phyloP scores from a whole-genome alignment of 2,113 vertebrate species.

The Aspiorhynchus laticeps region DNA sequence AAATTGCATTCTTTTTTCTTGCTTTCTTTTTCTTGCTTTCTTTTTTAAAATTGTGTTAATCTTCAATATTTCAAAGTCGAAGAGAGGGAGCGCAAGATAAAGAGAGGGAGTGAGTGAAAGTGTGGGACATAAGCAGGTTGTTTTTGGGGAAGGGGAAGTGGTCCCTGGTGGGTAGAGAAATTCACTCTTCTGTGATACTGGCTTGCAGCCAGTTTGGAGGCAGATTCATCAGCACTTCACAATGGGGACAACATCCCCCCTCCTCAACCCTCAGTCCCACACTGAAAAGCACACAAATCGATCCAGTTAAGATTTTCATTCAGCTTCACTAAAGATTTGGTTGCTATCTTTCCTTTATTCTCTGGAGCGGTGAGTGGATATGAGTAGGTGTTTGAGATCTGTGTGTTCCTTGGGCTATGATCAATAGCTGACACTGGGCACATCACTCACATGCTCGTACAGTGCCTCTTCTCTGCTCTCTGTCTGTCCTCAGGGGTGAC shows the following conservation, averaged over 20 bases:
- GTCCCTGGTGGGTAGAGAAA: conserved; percentile 32
- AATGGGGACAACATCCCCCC: background rate
- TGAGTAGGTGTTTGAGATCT: conserved; percentile 28
- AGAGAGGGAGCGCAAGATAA: background rate
- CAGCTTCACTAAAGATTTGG: conserved; percentile 42
- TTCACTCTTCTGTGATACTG: conserved; percentile 44
- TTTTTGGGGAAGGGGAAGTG: conserved; percentile 32
- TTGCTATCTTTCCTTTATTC: conserved; percentile 34
- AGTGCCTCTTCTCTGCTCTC: conserved; percentile 25
- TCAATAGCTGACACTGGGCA: conserved; percentile 56
- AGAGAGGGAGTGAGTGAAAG: background rate
- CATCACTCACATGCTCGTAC: conserved; percentile 39
- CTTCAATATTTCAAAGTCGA: conserved; percentile 10
- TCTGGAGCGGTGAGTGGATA: conserved; percentile 32
- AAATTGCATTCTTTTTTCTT: background rate
- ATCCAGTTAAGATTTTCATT: conserved; percentile 50
- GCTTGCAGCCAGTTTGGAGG: conserved; percentile 39
- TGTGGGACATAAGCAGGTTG: background rate
- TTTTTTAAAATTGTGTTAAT: background rate
- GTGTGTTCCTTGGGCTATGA: conserved; percentile 43
- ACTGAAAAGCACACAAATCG: conserved; percentile 53
- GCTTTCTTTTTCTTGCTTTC: background rate
- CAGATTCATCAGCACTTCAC: conserved; percentile 38
- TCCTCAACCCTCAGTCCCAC: background rate
- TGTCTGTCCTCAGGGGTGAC: conserved; percentile 35